Evolutionary conservation across 2,888 invertebrate species (phyloP).

Genomic region (Euclidia mi): DNA sequence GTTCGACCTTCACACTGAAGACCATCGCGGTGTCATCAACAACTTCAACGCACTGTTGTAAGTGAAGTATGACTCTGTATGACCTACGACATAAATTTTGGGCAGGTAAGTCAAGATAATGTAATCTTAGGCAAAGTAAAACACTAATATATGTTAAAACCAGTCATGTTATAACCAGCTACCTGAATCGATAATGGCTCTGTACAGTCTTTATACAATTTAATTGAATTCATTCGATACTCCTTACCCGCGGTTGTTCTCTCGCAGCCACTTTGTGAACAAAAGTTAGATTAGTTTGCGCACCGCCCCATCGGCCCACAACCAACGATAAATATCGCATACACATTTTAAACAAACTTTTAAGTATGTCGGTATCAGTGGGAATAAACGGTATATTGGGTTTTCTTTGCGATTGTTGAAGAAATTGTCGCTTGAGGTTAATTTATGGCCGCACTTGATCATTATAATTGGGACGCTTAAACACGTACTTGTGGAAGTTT

Average conservation of each 20-base stretch:
- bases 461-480: slow-evolving; percentile 2
- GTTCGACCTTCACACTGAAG: no score
- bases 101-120: no score
- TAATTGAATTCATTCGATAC: slow-evolving; percentile 69
- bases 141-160: no score
- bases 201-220: slow-evolving; percentile 30
- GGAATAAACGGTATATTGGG: slow-evolving; percentile 35
- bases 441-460: no score
- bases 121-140: no score
- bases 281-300: slow-evolving; percentile 76
- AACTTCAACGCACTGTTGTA: no score
- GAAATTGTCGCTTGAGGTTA: not conserved
- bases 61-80: no score
- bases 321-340: slow-evolving; percentile 47
- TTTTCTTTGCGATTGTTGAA: slow-evolving; percentile 43
- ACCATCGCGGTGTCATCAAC: no score
- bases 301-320: slow-evolving; percentile 18
- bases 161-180: slow-evolving; percentile 13
- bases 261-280: slow-evolving; percentile 64
- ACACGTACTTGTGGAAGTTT: not conserved
- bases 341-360: slow-evolving; percentile 52
- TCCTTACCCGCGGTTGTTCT: slow-evolving; percentile 42
- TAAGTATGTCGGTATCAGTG: slow-evolving; percentile 23
- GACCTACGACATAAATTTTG: no score
- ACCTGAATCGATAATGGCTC: slow-evolving; percentile 29